Conservation (phyloP, 1,140 invertebrate genomes). For the Drosophila virilis region DNA sequence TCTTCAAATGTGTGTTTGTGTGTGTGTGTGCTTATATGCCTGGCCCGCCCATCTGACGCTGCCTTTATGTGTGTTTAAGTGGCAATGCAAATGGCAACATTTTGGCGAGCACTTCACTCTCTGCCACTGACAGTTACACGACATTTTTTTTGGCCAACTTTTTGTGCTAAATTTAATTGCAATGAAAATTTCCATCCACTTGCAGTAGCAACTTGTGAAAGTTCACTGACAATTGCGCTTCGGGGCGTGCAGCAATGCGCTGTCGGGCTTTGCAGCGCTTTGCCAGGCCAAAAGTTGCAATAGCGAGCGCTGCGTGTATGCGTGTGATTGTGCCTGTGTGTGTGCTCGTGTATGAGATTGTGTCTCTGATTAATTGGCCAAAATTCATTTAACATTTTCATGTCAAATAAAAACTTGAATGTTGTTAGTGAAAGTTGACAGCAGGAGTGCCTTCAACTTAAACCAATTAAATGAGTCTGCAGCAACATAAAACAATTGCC, state of each 20-base stretch:
- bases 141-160: constrained; percentile 62
- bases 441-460: constrained; percentile 33
- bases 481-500: background rate
- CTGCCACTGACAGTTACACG: constrained; percentile 72
- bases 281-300: constrained; percentile 7
- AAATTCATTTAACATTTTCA: constrained; percentile 77
- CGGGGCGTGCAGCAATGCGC: constrained; percentile 4
- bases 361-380: constrained; percentile 72
- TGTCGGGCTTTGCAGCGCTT: constrained; percentile 4
- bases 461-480: constrained; percentile 23
- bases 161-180: constrained; percentile 81
- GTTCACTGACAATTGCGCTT: constrained; percentile 45
- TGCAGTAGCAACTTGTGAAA: constrained; percentile 42
- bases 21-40: constrained; percentile 19
- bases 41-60: constrained; percentile 20
- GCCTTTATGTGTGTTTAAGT: constrained; percentile 80
- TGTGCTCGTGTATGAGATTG: constrained; percentile 31
- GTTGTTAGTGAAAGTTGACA: constrained; percentile 54
- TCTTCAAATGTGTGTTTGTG: constrained; percentile 10
- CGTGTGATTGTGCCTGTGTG: constrained; percentile 1
- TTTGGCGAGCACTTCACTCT: constrained; percentile 74
- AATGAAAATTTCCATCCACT: constrained; percentile 68
- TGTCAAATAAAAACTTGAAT: constrained; percentile 57
- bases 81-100: constrained; percentile 82
- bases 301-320: background rate